Evolutionary conservation across 2,888 invertebrate genomes (phyloP).

Genomic region (Tipula lateralis): DNA sequence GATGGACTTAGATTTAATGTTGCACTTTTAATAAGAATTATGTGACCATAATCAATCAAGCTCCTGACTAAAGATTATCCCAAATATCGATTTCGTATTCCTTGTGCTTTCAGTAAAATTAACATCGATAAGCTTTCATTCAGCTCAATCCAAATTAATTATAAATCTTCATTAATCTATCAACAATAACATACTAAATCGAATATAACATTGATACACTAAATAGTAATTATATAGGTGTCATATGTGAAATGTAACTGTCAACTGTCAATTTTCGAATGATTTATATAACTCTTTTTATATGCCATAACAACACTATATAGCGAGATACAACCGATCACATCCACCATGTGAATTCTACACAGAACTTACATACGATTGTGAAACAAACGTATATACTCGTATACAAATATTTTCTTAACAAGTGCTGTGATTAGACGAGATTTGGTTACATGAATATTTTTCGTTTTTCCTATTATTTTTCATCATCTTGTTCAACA

Average conservation of each 20-base stretch:
- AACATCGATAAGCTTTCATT: too few species aligned
- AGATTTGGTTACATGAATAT: slow-evolving; percentile 1
- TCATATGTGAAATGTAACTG: background rate
- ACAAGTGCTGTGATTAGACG: background rate
- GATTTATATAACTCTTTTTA: background rate
- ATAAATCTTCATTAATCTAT: too few species aligned
- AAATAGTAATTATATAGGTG: background rate
- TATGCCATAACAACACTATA: background rate
- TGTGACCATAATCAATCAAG: too few species aligned
- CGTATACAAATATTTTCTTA: background rate
- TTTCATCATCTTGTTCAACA: background rate
- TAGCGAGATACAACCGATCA: background rate
- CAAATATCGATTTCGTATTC: too few species aligned
- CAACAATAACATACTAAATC: too few species aligned
- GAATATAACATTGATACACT: background rate
- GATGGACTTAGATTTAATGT: too few species aligned
- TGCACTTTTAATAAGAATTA: too few species aligned
- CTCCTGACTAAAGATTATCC: too few species aligned
- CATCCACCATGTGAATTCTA: background rate
- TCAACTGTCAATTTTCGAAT: background rate
- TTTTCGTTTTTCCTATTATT: background rate
- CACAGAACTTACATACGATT: background rate
- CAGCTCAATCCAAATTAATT: too few species aligned
- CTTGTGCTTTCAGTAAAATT: too few species aligned
- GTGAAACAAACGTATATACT: background rate